phyloP scores from a whole-genome alignment of 2,113 vertebrate genomes.

The Tor tambroides region DNA sequence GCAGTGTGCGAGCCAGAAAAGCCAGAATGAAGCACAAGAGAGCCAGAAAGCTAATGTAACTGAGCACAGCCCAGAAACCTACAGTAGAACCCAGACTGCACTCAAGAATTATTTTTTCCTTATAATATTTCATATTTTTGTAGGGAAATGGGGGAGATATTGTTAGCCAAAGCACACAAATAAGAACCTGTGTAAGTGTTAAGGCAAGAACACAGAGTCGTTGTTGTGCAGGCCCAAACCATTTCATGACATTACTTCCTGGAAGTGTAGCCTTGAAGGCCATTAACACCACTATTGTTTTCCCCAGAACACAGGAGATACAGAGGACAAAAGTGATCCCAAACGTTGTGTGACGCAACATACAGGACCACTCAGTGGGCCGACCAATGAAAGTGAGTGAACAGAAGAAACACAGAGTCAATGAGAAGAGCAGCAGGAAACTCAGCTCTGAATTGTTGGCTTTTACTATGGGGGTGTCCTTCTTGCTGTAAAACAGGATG shows the following conservation, averaged over 20 bases:
- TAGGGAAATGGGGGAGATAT: not conserved
- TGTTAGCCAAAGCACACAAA: not conserved
- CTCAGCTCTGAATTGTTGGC: not conserved
- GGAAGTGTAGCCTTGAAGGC: not conserved
- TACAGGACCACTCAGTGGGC: not conserved
- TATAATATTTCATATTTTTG: constrained; percentile 8
- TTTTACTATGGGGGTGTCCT: not conserved
- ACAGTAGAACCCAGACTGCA: not conserved
- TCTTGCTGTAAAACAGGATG: not conserved
- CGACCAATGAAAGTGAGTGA: not conserved
- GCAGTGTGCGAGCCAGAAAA: not conserved
- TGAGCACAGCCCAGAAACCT: not conserved
- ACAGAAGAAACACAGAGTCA: not conserved
- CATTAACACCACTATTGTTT: not conserved
- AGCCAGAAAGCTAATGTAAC: not conserved
- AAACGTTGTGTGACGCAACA: not conserved
- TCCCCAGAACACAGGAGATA: not conserved
- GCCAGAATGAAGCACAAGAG: constrained; percentile 24
- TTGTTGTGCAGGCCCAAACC: constrained; percentile 6
- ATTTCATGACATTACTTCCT: constrained; percentile 54
- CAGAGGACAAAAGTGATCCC: not conserved
- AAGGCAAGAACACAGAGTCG: not conserved
- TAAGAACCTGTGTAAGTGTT: not conserved
- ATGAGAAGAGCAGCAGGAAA: not conserved
- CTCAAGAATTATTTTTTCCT: not conserved